Conservation (phyloP, 2,797 vertebrate species). For the Garrulus glandarius region DNA sequence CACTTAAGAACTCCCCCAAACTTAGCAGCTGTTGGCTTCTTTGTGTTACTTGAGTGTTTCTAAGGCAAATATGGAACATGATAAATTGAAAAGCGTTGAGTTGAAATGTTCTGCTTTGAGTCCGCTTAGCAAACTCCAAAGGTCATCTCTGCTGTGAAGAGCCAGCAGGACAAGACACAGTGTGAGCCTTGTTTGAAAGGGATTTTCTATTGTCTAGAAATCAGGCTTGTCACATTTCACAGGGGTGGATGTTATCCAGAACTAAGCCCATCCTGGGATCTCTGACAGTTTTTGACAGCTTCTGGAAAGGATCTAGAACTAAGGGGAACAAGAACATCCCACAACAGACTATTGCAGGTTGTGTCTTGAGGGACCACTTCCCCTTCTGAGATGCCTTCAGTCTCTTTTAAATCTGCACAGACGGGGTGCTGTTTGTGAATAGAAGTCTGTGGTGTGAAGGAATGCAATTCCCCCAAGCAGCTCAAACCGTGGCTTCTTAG, state of each 20-base stretch:
- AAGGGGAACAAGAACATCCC: neutral
- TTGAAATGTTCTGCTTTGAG: conserved; percentile 3
- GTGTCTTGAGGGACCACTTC: neutral
- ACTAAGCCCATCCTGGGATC: neutral
- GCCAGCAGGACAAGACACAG: neutral
- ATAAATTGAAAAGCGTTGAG: neutral
- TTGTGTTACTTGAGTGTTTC: neutral
- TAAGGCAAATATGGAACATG: neutral
- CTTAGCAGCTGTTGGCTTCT: conserved; percentile 32
- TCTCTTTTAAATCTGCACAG: neutral
- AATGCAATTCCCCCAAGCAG: neutral
- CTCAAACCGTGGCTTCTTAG: neutral
- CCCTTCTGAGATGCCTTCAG: neutral
- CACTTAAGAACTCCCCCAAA: conserved; percentile 2
- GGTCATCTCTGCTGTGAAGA: conserved; percentile 24
- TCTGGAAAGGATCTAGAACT: neutral
- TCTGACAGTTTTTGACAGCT: neutral
- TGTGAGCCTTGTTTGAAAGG: neutral
- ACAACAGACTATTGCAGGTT: neutral
- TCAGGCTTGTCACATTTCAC: neutral
- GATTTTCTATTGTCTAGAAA: neutral
- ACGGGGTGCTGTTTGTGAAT: neutral
- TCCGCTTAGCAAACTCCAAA: conserved; percentile 19
- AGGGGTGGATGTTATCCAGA: neutral
- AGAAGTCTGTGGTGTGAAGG: neutral